Base-by-base conservation (phyloP, 2,113 vertebrate genomes). In the Rostratula benghalensis region DNA sequence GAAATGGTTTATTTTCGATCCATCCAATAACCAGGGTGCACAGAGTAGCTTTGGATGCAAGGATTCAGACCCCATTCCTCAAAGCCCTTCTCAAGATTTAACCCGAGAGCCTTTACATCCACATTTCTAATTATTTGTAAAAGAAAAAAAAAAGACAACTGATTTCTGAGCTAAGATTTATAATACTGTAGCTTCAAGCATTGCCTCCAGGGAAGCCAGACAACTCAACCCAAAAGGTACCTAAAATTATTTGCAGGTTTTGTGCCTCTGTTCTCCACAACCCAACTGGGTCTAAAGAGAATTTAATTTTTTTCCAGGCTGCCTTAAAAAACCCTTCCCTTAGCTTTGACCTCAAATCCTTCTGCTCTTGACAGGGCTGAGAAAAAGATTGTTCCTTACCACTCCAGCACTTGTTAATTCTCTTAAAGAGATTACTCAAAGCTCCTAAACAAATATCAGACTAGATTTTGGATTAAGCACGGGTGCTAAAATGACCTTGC, bases 371-470 rank as follows among this genome's bases (percentile, higher is more conserved):
- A 89, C 57, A 65, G 50, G 27, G 25, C 54, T 60, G 73, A 83
- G 77, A 76, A 64, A 64, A 87, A 75, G 57, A 82, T 68, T 87
- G 70, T 12, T 93, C 95, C 56, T 87, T 92, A 82, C 75, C 63
- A 83, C 73, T 87, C 41, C 43, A 92, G 50, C 64, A 67, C 81
- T 87, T 73, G 80, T 89, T 97, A 95, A 97, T 95, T 95, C 95
- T 69, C 91, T 89, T 95, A 94, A 95, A 95, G 94, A 96, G 96
- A 96, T 97, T 96, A 96, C 41, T 83, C 50, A 87, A 85, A 96
- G 96, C 96, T 85, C 54, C 89, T 95, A 91, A 95, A 92, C 83
- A 95, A 97, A 84, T 39, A 95, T 87, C 80, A 73, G 83, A 79
- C 80, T 91, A 95, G 92, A 53, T 89, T 92, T 94, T 61, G 59